These are phyloP conservation scores for Athetis lepigone DNA, from an alignment of 2,888 invertebrate genomes.

Conservation along the genomic window DNA sequence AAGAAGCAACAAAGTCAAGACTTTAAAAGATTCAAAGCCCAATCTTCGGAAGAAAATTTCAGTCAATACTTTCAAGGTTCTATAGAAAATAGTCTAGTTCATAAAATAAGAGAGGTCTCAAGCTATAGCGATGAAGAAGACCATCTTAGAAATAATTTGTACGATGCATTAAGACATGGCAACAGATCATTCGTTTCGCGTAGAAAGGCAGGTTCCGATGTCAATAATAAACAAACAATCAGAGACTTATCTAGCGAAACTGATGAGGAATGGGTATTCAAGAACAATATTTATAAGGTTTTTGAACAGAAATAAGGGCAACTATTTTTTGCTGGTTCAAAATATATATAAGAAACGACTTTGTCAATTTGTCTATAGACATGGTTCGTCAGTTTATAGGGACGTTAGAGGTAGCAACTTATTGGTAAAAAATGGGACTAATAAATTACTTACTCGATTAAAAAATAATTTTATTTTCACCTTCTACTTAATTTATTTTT, in stretches of 20 bases:
- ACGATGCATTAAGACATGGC: slow-evolving; percentile 39
- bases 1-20: slow-evolving; percentile 2
- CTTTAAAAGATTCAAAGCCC: slow-evolving; percentile 17
- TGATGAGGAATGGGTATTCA: slow-evolving; percentile 48
- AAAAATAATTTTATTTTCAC: no score
- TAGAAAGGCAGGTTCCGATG: slow-evolving; percentile 2
- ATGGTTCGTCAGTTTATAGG: no score
- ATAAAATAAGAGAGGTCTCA: slow-evolving; percentile 37
- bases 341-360: no score
- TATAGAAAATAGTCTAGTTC: slow-evolving; percentile 8
- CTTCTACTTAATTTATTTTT: no score
- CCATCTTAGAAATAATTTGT: slow-evolving; percentile 32
- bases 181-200: slow-evolving; percentile 29
- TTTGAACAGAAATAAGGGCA: slow-evolving; percentile 23
- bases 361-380: not conserved
- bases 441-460: no score
- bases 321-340: not conserved
- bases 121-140: slow-evolving; percentile 52
- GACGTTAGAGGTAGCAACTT: no score
- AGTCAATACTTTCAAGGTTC: not conserved
- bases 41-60: slow-evolving; percentile 18
- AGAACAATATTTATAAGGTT: slow-evolving; percentile 51
- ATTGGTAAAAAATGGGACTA: no score
- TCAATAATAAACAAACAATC: not conserved
- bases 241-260: slow-evolving; percentile 11